phyloP scores from a whole-genome alignment of 2,888 invertebrate species.

The Neelides folsomi region DNA sequence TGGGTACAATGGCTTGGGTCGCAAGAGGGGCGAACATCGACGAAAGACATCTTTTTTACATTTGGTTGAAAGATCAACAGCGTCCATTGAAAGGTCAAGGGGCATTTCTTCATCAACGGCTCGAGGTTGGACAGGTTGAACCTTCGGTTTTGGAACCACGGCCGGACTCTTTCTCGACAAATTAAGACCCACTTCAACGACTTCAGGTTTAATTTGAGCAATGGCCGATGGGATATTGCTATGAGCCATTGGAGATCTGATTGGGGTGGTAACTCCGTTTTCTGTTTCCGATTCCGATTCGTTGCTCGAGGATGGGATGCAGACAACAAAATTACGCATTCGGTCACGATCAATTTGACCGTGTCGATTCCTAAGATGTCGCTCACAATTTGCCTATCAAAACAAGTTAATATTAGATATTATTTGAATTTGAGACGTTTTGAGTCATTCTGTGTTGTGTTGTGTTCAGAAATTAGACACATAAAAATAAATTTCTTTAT shows the following conservation, averaged over 20 bases:
- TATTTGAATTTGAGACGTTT: no score
- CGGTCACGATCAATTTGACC: constrained; percentile 73
- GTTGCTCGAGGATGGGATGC: constrained; percentile 52
- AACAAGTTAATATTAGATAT: neutral
- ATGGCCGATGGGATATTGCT: neutral
- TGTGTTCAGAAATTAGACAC: no score
- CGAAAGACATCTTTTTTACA: constrained; percentile 15
- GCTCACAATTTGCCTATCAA: constrained; percentile 76
- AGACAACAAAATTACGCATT: constrained; percentile 73
- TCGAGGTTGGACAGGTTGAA: neutral
- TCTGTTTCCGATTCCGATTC: constrained; percentile 20
- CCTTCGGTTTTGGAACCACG: neutral
- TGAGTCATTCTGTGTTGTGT: no score
- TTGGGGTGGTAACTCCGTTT: neutral
- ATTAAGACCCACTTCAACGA: no score
- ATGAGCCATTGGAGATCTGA: neutral
- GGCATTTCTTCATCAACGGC: constrained; percentile 39
- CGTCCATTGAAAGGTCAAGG: constrained; percentile 63
- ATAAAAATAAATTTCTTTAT: no score
- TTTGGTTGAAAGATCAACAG: constrained; percentile 50
- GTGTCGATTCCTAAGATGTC: constrained; percentile 83
- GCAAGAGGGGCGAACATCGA: constrained; percentile 13
- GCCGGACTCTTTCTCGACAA: neutral
- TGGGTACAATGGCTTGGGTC: constrained; percentile 13
- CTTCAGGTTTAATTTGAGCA: no score